Evolutionary conservation across 2,113 vertebrate species (phyloP).

Genomic region (Oreotrochilus melanogaster): DNA sequence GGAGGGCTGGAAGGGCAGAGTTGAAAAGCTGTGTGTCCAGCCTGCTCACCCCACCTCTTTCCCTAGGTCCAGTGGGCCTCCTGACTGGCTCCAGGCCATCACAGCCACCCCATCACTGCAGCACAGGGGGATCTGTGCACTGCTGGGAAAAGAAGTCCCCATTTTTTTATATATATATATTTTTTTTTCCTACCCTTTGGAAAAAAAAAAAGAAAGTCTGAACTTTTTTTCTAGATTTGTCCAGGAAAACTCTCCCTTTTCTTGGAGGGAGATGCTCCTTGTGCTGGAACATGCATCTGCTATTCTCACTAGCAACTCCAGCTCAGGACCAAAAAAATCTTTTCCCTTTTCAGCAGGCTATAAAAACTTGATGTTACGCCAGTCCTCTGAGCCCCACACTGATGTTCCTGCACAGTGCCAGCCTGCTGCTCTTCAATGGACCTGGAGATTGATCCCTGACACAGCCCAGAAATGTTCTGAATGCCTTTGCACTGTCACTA

Average conservation of each 20-base stretch:
- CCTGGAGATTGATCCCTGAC: neutral
- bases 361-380: constrained; percentile 72
- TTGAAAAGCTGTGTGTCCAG: neutral
- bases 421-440: neutral
- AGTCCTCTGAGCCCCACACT: neutral
- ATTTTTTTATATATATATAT: neutral
- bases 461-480: neutral
- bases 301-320: constrained; percentile 17
- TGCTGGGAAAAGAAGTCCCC: neutral
- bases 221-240: constrained; percentile 8
- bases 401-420: neutral
- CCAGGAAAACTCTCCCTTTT: constrained; percentile 50
- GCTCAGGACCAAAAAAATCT: constrained; percentile 35
- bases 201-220: neutral
- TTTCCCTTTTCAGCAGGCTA: constrained; percentile 43
- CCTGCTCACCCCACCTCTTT: neutral
- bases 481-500: neutral
- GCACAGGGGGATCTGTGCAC: neutral
- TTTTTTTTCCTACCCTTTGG: neutral
- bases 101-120: neutral
- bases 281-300: constrained; percentile 8
- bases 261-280: constrained; percentile 29
- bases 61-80: neutral
- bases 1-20: neutral
- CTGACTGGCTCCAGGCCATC: neutral